Evolutionary conservation across 2,113 vertebrate genomes (phyloP), one percentile per base, ranked within the genome.

Genomic region (Lipophrys pholis): DNA sequence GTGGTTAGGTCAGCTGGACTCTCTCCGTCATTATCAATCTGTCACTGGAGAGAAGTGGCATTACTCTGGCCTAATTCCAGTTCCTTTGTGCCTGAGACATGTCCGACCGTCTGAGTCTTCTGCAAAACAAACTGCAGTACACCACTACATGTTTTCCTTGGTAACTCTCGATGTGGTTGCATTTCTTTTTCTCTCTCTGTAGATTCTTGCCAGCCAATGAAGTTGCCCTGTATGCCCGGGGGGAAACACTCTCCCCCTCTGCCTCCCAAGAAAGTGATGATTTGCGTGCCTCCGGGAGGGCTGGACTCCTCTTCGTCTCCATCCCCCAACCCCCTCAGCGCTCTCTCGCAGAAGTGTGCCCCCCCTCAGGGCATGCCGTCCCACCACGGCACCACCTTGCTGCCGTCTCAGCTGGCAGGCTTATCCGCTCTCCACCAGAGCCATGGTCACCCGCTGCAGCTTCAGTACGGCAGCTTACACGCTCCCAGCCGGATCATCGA

Each of bases 181-280:
- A 30, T 30, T 30, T 30, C 30, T 15, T 54, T 38, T 12, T 42
- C 38, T 62, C 21, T 54, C 15, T 52, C 15, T 75, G 30, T 88
- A 99, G 97, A 99, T 94, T 94, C 96, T 88, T 96, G 96, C 62
- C 96, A 96, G 94, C 93, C 96, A 82, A 91, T 97, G 94, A 99
- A 99, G 94, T 94, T 99, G 92, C 95, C 96, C 94, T 97, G 95
- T 90, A 94, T 97, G 94, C 95, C 86, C 3, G 89, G 95, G 78
- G 95, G 96, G 77, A 99, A 97, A 92, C 94, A 96, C 92, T 99
- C 97, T 59, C 98, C 98, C 86, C 97, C 97, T 68, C 95, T 99
- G 92, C 97, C 98, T 92, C 97, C 97, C 91, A 98, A 99, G 94
- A 99, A 99, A 95, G 96, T 99, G 89, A 96, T 99, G 97, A 97